Evolutionary conservation across 2,888 invertebrate species (phyloP).

Genomic region (Drosophila peninsularis): DNA sequence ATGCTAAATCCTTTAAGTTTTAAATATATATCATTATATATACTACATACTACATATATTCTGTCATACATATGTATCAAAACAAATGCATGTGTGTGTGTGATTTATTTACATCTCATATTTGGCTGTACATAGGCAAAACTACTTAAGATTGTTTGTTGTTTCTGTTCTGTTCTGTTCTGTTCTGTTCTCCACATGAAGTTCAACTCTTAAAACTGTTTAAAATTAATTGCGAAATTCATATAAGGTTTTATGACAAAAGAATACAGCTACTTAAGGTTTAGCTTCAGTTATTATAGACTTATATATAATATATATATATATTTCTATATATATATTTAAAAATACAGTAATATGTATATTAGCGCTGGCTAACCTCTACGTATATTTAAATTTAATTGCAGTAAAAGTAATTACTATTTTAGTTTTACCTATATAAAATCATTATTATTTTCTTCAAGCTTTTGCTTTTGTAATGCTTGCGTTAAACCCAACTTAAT

Average conservation of each 20-base stretch:
- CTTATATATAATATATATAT: conserved; percentile 19
- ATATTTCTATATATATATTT: conserved; percentile 25
- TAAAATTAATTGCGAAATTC: conserved; percentile 26
- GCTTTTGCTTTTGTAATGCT: conserved; percentile 9
- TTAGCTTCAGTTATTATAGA: conserved; percentile 32
- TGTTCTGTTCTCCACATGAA: conserved; percentile 24
- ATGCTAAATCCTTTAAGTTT: not conserved
- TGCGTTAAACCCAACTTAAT: conserved; percentile 28
- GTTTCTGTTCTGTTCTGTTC: conserved; percentile 23
- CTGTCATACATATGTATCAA: conserved; percentile 57
- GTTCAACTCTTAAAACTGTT: conserved; percentile 22
- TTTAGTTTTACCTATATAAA: conserved; percentile 40
- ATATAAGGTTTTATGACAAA: conserved; percentile 25
- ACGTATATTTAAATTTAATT: conserved; percentile 25
- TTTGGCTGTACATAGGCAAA: conserved; percentile 53
- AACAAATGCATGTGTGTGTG: conserved; percentile 57
- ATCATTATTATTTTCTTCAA: conserved; percentile 12
- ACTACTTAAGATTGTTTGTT: conserved; percentile 34
- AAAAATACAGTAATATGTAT: conserved; percentile 17
- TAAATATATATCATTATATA: conserved; percentile 3
- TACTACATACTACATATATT: not conserved
- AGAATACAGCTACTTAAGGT: conserved; percentile 49
- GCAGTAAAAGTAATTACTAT: conserved; percentile 39
- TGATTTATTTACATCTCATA: conserved; percentile 53
- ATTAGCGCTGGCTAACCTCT: conserved; percentile 34